Evolutionary conservation across 2,888 invertebrate species (phyloP).

Genomic region (Trissolcus brochymenae): DNA sequence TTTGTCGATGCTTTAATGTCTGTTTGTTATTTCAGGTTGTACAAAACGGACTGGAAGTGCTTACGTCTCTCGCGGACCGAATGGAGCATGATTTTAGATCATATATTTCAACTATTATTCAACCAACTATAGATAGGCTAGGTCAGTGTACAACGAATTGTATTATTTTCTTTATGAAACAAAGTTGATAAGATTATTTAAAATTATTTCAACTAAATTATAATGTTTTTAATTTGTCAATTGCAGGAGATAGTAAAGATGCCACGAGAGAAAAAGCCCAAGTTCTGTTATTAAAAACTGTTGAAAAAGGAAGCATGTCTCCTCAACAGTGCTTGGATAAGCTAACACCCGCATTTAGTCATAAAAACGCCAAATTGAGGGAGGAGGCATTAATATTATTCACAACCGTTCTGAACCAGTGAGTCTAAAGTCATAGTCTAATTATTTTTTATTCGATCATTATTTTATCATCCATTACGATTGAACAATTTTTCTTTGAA

Average conservation of each 20-base stretch:
- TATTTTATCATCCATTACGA: not conserved
- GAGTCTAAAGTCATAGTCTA: constrained; percentile 71
- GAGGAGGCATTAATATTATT: constrained; percentile 92
- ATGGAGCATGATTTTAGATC: constrained; percentile 92
- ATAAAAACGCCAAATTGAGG: constrained; percentile 94
- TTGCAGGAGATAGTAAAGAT: constrained; percentile 81
- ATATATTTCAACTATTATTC: constrained; percentile 89
- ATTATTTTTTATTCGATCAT: constrained; percentile 3
- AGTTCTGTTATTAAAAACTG: constrained; percentile 83
- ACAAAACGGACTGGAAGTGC: constrained; percentile 92
- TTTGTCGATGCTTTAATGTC: constrained; percentile 2
- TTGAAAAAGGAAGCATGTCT: constrained; percentile 83
- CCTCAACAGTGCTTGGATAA: constrained; percentile 86
- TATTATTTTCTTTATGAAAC: not conserved
- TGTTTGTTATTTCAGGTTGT: constrained; percentile 83
- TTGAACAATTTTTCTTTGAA: constrained; percentile 15
- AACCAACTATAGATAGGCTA: constrained; percentile 88
- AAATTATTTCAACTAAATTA: not conserved
- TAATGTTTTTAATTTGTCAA: not conserved
- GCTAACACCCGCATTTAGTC: constrained; percentile 84
- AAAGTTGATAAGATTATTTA: not conserved
- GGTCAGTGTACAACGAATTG: constrained; percentile 78
- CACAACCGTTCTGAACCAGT: constrained; percentile 89
- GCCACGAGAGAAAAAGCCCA: constrained; percentile 86
- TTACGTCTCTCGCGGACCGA: constrained; percentile 90